Percentiles rank a stretch among this genome's conserved stretches.
phyloP scores from a whole-genome alignment of 2,113 vertebrate genomes.

The Hiodon tergisus region DNA sequence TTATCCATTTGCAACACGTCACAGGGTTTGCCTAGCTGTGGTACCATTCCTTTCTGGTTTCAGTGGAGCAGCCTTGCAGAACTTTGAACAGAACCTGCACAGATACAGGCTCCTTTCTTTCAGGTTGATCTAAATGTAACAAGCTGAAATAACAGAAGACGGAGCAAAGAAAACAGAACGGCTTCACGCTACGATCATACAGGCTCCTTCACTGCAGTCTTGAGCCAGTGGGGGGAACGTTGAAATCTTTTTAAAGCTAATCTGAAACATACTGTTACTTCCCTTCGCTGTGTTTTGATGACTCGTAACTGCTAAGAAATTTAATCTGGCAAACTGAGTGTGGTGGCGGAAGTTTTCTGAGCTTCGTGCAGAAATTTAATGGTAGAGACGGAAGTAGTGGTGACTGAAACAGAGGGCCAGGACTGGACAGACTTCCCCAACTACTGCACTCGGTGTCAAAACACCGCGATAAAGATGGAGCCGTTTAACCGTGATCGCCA shows the following conservation, averaged over 20 bases:
- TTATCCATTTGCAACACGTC: too few species aligned
- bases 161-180: constrained; percentile 12
- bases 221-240: background rate
- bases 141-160: constrained; percentile 22
- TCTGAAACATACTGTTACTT: background rate
- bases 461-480: constrained; percentile 31
- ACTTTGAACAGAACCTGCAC: background rate
- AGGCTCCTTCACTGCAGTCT: background rate
- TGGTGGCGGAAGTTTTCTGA: background rate
- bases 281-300: background rate
- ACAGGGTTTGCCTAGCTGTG: too few species aligned
- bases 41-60: background rate
- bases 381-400: background rate
- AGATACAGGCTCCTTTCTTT: background rate
- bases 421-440: background rate
- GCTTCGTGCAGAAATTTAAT: background rate
- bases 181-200: background rate
- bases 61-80: background rate
- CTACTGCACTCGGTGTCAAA: background rate
- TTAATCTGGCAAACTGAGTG: background rate
- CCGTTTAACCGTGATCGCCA: too few species aligned
- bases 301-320: background rate
- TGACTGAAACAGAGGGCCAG: background rate
- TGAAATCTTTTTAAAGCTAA: background rate
- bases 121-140: constrained; percentile 19